Conservation (phyloP, 2,888 invertebrate genomes). For the Synanthedon formicaeformis region DNA sequence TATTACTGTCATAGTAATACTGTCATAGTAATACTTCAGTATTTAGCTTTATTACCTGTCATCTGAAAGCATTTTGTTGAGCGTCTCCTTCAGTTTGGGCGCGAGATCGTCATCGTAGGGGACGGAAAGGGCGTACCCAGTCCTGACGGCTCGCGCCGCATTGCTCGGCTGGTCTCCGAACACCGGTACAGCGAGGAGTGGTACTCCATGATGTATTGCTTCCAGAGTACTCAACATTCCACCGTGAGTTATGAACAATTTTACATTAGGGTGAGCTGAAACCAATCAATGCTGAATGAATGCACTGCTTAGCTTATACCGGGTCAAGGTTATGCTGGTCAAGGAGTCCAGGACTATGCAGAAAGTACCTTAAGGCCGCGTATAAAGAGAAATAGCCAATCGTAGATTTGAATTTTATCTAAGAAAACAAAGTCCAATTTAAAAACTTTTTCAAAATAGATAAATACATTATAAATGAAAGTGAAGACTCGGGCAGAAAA, state of each 20-base stretch:
- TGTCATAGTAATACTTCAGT: too few relatives aligned
- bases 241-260: slow-evolving; percentile 32
- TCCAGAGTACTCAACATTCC: slow-evolving; percentile 31
- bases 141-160: slow-evolving; percentile 20
- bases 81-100: slow-evolving; percentile 16
- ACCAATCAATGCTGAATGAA: not conserved
- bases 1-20: too few relatives aligned
- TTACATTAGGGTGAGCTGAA: slow-evolving; percentile 29
- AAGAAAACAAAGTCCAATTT: too few relatives aligned
- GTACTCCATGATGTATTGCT: slow-evolving; percentile 19
- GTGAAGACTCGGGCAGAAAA: too few relatives aligned
- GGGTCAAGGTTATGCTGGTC: too few relatives aligned
- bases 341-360: too few relatives aligned
- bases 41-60: slow-evolving; percentile 16
- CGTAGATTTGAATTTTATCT: too few relatives aligned
- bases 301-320: too few relatives aligned
- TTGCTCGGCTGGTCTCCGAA: slow-evolving; percentile 44
- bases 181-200: slow-evolving; percentile 30
- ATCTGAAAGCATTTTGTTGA: slow-evolving; percentile 26
- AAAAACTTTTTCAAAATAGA: too few relatives aligned
- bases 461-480: too few relatives aligned
- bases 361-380: too few relatives aligned
- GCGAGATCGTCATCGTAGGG: slow-evolving; percentile 18
- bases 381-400: too few relatives aligned
- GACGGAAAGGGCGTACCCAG: slow-evolving; percentile 27